Evolutionary conservation across 2,888 invertebrate species (phyloP), one percentile per base, ranked within the genome.

Genomic region (Mesochorus sp.): DNA sequence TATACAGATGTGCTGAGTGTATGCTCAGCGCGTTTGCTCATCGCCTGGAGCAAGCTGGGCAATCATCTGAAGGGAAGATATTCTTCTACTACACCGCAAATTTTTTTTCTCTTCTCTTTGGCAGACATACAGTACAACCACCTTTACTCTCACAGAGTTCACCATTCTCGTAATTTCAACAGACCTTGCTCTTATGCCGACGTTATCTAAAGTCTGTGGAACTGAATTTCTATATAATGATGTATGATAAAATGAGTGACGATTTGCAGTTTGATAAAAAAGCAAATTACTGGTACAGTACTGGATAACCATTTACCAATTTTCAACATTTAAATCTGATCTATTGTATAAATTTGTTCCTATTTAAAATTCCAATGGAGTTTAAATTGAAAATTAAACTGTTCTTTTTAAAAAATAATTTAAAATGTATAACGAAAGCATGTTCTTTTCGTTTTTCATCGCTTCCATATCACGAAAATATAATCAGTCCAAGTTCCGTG

Each of bases 41-140:
- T 70, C 62, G 81, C 82, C 79, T 47, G 53, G 62, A 81, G 83
- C 82, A 49, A 70, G 76, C 73, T 81, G 72, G 76, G 82, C 83
- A 85, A 84, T 85, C 84, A 83, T 82, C 81, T 80, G 26, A 47
- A 39, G 66, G 53, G 78, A 76, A 80, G 80, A 83, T 80, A 81
- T 78, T 78, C 75, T 80, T 79, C 55, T 44, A 39, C 62, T 42
- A 10, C 42, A 47, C 57, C 47, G 73, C 34, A 71, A 51, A 68
- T 51, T 49, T 61, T 28, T 49, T 39, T 51, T 49, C 57, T 28
- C 42, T 39, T 12, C 28, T 44, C 55, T 26, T 19, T 39, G 17
- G 19, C 55, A 55, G 67, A 57, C 57, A 39, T 14, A 19, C 57
- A 14, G 34, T 28, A 17, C 31, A 64, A 42, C 55, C 55, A 24